A percentile compares a stretch with the other conserved stretches of the same genome.
Conservation (phyloP, 2,888 invertebrate genomes). For the Amiota communis region DNA sequence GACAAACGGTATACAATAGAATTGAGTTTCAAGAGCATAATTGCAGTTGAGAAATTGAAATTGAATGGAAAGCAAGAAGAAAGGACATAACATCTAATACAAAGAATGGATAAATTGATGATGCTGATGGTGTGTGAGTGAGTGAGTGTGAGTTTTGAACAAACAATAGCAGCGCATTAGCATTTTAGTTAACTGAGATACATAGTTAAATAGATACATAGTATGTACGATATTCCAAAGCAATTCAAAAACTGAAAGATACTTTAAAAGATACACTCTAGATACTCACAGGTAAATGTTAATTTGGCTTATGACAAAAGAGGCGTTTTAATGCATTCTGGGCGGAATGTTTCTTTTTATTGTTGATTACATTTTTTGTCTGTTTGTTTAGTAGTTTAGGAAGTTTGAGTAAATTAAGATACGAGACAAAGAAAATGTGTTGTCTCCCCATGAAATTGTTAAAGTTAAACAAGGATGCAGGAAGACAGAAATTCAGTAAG, state of each 20-base stretch:
- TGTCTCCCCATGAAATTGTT: not conserved
- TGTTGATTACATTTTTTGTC: not conserved
- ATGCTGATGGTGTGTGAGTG: slow-evolving; percentile 1
- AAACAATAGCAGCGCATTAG: slow-evolving; percentile 5
- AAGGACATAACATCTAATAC: not conserved
- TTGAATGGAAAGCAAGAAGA: slow-evolving; percentile 14
- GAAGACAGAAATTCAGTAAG: too few relatives aligned
- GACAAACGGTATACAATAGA: slow-evolving; percentile 5
- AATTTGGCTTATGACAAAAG: not conserved
- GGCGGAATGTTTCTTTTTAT: not conserved
- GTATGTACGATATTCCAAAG: too few relatives aligned
- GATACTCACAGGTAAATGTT: not conserved
- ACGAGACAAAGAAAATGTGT: not conserved
- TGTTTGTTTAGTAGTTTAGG: too few relatives aligned
- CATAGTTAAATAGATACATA: slow-evolving; percentile 13
- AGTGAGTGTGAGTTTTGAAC: slow-evolving; percentile 19
- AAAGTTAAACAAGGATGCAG: not conserved
- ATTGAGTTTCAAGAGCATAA: slow-evolving; percentile 8
- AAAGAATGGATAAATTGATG: not conserved
- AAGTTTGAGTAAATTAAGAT: not conserved
- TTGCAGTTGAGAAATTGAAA: slow-evolving; percentile 28
- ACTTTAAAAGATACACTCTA: not conserved
- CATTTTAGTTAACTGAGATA: slow-evolving; percentile 21
- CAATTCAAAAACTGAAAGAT: too few relatives aligned
- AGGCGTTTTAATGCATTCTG: not conserved